Percentiles rank a stretch among this genome's conserved stretches.
These are phyloP conservation scores for Xenopus borealis DNA, from an alignment of 2,113 vertebrate species.

Conservation along the genomic window DNA sequence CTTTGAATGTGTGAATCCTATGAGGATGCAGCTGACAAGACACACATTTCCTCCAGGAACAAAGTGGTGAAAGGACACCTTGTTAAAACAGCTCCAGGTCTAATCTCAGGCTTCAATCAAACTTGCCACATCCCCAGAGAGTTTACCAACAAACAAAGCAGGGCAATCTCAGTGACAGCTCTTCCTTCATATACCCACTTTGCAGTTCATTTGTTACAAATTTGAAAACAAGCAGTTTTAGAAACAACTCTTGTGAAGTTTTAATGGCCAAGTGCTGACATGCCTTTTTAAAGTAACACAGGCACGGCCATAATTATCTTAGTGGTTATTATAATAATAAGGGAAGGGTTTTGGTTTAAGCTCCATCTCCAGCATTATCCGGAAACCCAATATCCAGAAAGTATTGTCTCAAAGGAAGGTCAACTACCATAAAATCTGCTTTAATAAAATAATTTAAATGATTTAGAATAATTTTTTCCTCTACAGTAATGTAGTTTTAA, in stretches of 20 bases:
- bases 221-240: slow-evolving; percentile 13
- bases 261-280: slow-evolving; percentile 34
- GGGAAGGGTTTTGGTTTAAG: no score
- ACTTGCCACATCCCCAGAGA: slow-evolving; percentile 27
- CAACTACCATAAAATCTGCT: no score
- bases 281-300: slow-evolving; percentile 11
- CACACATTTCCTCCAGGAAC: background rate
- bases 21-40: no score
- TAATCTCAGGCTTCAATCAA: slow-evolving; percentile 16
- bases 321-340: no score
- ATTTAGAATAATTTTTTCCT: no score
- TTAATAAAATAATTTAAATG: no score
- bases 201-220: slow-evolving; percentile 18
- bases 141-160: slow-evolving; percentile 40
- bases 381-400: no score
- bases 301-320: slow-evolving; percentile 12
- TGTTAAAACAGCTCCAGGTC: slow-evolving; percentile 3
- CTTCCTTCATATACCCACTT: slow-evolving; percentile 5
- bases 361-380: no score
- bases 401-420: no score
- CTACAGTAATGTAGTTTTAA: no score
- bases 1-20: no score
- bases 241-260: slow-evolving; percentile 5
- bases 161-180: slow-evolving; percentile 14
- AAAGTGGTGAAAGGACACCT: slow-evolving; percentile 26